Evolutionary conservation across 2,113 vertebrate genomes (phyloP), one percentile per base, ranked within the genome.

Genomic region (Gambusia affinis): DNA sequence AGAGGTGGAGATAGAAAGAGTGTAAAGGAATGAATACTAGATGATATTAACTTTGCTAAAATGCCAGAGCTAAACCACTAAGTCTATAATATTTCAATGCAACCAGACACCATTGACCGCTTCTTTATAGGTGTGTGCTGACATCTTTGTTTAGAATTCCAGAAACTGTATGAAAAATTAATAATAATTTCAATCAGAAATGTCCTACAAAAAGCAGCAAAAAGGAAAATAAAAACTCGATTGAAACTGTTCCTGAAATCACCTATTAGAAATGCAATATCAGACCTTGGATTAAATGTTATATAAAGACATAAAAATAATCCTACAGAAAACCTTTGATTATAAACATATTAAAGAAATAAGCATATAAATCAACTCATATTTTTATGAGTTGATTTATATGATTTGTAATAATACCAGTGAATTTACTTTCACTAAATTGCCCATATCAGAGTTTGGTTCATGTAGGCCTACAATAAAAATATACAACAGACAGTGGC

Each of bases 11-110:
- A 72, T 60, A 60, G 62, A 72, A 63, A 28, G 65, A 75, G 73
- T 72, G 77, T 57, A 67, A 80, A 72, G 64, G 68, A 57, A 89
- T 89, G 79, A 92, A 92, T 90, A 87, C 89, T 89, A 86, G 60
- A 92, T 88, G 85, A 77, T 33, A 66, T 67, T 86, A 89, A 87
- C 70, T 73, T 79, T 72, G 87, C 64, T 72, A 84, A 85, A 86
- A 82, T 39, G 76, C 74, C 80, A 70, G 70, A 83, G 82, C 76
- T 81, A 60, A 15, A 64, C 39, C n/a, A 65, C 31, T 39, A 14
- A 79, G 44, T 17, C 24, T 7, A 15, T 31, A 22, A 67, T 24
- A 7, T 14, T 60, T 72, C 37, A 72, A 69, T 69, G 74, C 62
- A 66, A n/a, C 29, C 61, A 60, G 73, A 80, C 69, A 76, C 60